Evolutionary conservation across 2,797 vertebrate species (phyloP), one percentile per base, ranked within the genome.

Genomic region (Paramormyrops hopkinsi): DNA sequence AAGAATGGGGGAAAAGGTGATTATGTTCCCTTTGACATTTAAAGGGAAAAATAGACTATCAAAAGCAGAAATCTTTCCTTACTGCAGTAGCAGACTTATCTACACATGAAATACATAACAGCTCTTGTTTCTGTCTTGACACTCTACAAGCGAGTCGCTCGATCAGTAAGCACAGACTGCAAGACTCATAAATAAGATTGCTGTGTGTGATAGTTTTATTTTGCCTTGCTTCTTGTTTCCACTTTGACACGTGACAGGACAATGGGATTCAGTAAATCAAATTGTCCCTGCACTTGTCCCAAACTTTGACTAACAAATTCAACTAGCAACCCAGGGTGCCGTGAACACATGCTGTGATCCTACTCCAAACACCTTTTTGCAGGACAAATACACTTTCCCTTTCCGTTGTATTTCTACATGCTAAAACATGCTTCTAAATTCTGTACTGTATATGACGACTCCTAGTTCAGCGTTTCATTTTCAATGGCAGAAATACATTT

Each of bases 11-110:
- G 22, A 17, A 53, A 25, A 53, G n/a, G 76, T 82, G 46, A 85
- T 79, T 53, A 51, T 37, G 69, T 22, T 79, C 14, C 88, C 88
- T 88, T 88, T 88, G 87, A 65, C 87, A 65, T 88, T 65, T 88
- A 51, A 82, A 88, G 69, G 69, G 46, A 50, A 76, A 79, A 79
- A 54, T 19, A 54, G 2, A 53, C 22, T 73, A 50, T 88, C 87
- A 29, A 88, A 88, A 9, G 14, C 19, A 87, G 29, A 88, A 69
- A 69, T 29, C 44, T 29, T 50, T 69, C 51, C 59, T 50, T 88
- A 88, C 59, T 48, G 19, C 44, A 88, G 56, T 65, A 44, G 48
- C 17, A 37, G 51, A 59, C 44, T 88, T 88, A 88, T 88, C 87
- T 69, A 69, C 37, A 88, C 41, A 46, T 50, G 87, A 88, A 69